Base-by-base conservation (phyloP, 2,113 vertebrate genomes). In the Eolophus roseicapilla region DNA sequence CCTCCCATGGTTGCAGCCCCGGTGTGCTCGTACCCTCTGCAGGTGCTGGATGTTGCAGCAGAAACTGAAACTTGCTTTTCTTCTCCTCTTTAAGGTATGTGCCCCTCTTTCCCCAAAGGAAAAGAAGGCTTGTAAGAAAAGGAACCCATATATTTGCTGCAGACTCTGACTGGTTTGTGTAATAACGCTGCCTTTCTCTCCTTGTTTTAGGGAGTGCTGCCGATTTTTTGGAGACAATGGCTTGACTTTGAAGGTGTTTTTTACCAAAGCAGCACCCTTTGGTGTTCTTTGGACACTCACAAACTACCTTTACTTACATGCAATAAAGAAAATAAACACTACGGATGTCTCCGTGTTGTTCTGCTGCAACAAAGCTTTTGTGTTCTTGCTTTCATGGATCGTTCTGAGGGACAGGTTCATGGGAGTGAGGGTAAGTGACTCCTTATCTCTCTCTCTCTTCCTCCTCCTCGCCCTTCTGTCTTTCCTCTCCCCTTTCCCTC, bases 291-390 rank as follows among this genome's bases (percentile, higher is more conserved):
- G 99, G 99, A 99, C 99, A 94, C 98, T 99, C 97, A 99, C 99
- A 97, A 99, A 99, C 98, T 99, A 99, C 98, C 98, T 99, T 97
- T 99, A 99, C 98, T 98, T 99, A 98, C 98, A 99, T 97, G 99
- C 99, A 96, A 99, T 99, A 98, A 99, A 99, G 98, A 99, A 99
- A 98, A 99, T 99, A 98, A 99, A 99, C 98, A 99, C 98, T 90
- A 99, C 99, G 86, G 99, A 99, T 91, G 99, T 98, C 94, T 99
- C 99, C 17, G 99, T 98, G 64, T 98, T 99, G 95, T 99, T 99
- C 98, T 99, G 99, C 98, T 99, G 99, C 98, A 99, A 99, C 98
- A 99, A 99, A 98, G 99, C 99, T 95, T 99, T 99, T 83, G 99
- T 99, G 95, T 99, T 99, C 98, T 98, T 99, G 98, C 99, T 99